Evolutionary conservation across 1,140 invertebrate species (phyloP).

Genomic region (Telenomus remus): DNA sequence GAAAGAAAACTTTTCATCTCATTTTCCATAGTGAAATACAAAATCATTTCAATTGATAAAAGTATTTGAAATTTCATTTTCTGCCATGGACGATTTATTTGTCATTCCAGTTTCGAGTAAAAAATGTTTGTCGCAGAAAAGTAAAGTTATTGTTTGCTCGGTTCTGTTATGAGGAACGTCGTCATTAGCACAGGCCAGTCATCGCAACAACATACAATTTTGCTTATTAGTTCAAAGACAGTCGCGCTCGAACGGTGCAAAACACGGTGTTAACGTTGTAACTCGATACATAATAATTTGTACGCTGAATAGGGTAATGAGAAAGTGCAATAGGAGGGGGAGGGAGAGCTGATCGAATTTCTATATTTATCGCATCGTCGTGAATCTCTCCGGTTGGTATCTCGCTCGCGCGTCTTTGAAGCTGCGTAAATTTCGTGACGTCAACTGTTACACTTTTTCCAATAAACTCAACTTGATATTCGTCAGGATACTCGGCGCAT

Average conservation of each 20-base stretch:
- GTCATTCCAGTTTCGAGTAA: too few species aligned
- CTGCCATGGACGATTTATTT: too few species aligned
- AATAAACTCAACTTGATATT: conserved; percentile 26
- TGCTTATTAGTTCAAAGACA: conserved; percentile 1
- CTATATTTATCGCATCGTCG: conserved; percentile 32
- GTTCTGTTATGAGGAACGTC: neutral
- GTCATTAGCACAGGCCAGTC: neutral
- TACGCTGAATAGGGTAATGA: conserved; percentile 19
- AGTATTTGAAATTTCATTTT: too few species aligned
- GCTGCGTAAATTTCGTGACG: conserved; percentile 33
- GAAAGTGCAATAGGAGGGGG: neutral
- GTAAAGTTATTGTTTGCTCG: neutral
- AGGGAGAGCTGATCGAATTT: conserved; percentile 16
- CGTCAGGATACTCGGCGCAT: neutral
- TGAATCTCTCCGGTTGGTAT: neutral
- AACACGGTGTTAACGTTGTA: conserved; percentile 8
- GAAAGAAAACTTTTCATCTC: too few species aligned
- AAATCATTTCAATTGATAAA: too few species aligned
- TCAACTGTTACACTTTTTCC: conserved; percentile 38
- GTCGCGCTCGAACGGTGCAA: neutral
- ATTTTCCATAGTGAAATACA: too few species aligned
- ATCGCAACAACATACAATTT: neutral
- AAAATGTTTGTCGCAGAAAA: neutral
- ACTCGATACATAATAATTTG: conserved; percentile 24
- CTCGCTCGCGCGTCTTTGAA: conserved; percentile 10